These are phyloP conservation scores for Anticlea derivata DNA, from an alignment of 2,888 invertebrate genomes.

Conservation along the genomic window DNA sequence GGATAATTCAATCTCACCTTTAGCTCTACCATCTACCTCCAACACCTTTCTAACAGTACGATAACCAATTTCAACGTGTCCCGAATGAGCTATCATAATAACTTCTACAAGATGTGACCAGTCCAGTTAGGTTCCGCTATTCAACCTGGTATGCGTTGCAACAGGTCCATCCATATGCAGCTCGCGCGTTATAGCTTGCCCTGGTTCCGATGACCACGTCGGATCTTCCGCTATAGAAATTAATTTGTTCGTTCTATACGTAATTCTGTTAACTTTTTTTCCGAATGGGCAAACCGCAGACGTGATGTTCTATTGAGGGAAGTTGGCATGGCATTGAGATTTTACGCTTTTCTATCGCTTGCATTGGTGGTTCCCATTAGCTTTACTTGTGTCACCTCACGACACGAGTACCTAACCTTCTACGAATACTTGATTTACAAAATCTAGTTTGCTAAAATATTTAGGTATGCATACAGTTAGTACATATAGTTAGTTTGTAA, in stretches of 20 bases:
- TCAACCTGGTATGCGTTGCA: conserved; percentile 62
- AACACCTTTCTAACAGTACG: not conserved
- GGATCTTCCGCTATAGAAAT: conserved; percentile 33
- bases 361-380: not conserved
- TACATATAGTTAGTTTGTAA: not conserved
- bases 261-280: conserved; percentile 20
- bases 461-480: too few relatives aligned
- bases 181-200: conserved; percentile 34
- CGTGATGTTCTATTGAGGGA: conserved; percentile 2
- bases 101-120: conserved; percentile 26
- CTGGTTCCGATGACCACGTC: conserved; percentile 32
- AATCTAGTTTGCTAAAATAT: too few relatives aligned
- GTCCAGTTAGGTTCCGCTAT: conserved; percentile 73
- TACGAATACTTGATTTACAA: not conserved
- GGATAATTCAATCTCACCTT: too few relatives aligned
- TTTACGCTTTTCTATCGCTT: conserved; percentile 1
- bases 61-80: conserved; percentile 7
- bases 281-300: not conserved
- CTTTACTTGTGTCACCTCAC: not conserved
- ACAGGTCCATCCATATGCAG: conserved; percentile 57
- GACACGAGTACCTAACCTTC: not conserved
- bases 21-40: too few relatives aligned
- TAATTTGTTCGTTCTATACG: conserved; percentile 13
- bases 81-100: conserved; percentile 16
- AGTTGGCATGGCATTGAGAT: not conserved